Evolutionary conservation across 2,797 vertebrate species (phyloP).

Genomic region (Otolemur crassicaudatus): DNA sequence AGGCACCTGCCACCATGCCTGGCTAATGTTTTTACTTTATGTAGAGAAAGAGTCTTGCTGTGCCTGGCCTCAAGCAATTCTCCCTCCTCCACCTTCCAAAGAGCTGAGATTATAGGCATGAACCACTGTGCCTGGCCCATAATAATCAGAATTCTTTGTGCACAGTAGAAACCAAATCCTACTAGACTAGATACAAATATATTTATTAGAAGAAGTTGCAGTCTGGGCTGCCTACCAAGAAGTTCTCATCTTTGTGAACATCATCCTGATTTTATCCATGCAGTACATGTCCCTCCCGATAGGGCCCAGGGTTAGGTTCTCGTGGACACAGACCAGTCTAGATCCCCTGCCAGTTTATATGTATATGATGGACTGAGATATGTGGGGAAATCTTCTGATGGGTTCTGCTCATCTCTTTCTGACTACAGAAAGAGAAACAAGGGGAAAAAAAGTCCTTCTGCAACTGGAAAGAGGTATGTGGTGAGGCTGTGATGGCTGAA

Average conservation of each 20-base stretch:
- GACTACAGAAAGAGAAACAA: neutral
- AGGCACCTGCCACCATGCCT: neutral
- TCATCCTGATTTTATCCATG: neutral
- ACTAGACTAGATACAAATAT: neutral
- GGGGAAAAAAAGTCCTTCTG: neutral
- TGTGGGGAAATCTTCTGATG: neutral
- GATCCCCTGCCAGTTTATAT: neutral
- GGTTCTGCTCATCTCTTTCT: slow-evolving; percentile 27
- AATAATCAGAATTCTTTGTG: neutral
- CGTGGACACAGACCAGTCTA: neutral
- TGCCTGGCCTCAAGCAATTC: neutral
- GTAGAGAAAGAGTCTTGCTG: neutral
- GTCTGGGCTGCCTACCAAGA: too few species aligned
- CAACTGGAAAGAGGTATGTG: neutral
- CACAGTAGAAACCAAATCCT: neutral
- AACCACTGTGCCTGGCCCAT: neutral
- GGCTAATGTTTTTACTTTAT: neutral
- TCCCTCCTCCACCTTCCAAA: neutral
- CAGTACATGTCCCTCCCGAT: neutral
- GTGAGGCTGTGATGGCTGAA: neutral
- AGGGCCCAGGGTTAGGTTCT: neutral
- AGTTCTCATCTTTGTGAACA: neutral
- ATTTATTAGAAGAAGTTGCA: neutral
- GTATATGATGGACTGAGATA: neutral
- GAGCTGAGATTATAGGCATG: neutral